Evolutionary conservation across 2,888 invertebrate species (phyloP), one percentile per base, ranked within the genome.

Genomic region (Amphipoea lucens): DNA sequence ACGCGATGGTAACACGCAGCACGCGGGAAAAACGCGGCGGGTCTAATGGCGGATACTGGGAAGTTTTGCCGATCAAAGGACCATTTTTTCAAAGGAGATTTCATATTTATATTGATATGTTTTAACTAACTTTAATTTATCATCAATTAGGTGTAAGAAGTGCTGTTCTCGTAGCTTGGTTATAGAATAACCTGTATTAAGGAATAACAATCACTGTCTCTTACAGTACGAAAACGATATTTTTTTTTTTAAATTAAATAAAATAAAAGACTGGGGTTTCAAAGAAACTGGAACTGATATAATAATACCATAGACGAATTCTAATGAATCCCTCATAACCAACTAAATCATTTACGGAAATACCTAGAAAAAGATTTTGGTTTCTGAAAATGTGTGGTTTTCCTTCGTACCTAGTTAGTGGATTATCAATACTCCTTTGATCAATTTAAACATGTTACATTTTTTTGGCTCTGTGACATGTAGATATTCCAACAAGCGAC

Each of bases 1-100:
- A 63, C 69, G 70, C 84, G 69, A 12, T 74, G 29, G 29, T 0
- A 1, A 4, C 2, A 72, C 74, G 69, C 81, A 84, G 54, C 51
- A 2, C n/a, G 40, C 36, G 0, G 9, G 1, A 4, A 36, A 72
- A 69, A 74, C 72, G 72, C 62, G 1, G 70, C 77, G 20, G 70
- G 4, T 9, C 0, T 14, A 60, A 17, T 14, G 0, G 12, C 57
- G 2, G 14, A 7, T 36, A 9, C 0, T 36, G 6, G 1, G 17
- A 45, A 42, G 2, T 12, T 14, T 0, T n/a, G 11, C 3, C 7
- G 29, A 36, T 0, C 2, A 2, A 42, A 60, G 20, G 36, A 76
- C 12, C 40, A 36, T 36, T 72, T 20, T 60, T 29, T 3, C 6
- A 7, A 54, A n/a, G 23, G 0, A 20, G 1, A 0, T 54, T 54